Base-by-base conservation (phyloP, 2,888 invertebrate species). In the Parnassius apollo region DNA sequence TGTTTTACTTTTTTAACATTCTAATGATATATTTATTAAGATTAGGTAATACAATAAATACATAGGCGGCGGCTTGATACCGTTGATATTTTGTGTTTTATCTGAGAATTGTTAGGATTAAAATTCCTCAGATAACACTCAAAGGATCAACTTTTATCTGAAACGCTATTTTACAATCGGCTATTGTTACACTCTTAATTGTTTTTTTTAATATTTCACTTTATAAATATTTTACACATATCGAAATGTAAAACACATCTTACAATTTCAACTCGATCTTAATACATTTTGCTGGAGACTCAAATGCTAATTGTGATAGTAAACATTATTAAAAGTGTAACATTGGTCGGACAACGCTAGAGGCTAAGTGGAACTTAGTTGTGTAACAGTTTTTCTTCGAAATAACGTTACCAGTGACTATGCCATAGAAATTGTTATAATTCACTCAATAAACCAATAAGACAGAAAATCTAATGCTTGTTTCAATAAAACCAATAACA, bases 361-460 rank as follows among this genome's bases (percentile, higher is more conserved):
- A 87, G 85, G 86, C 88, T 88, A 85, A 85, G 80, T 73, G 68
- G 65, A 71, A 66, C 59, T 71, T 70, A 72, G 65, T 69, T 75
- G 72, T 70, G 76, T 76, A 75, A 72, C 76, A 70, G 74, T 75
- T 75, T 76, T 78, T 78, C 76, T 77, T 82, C 75, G 76, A 82
- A 76, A 59, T 77, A 78, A 81, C 78, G 91, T 91, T 90, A 91
- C 91, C 91, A 90, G 90, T 88, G 84, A 86, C 81, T 87, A 90
- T 86, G 91, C 91, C 91, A 91, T 91, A 91, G 91, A 91, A 78
- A 81, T 82, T 86, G 82, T 90, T 86, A 81, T 82, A 80, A 82
- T 85, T 85, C 87, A 85, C 84, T 80, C 83, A 91, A 87, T 89
- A 89, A 88, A 89, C 75, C 67, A 68, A 77, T 82, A 80, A 78